These are phyloP conservation scores for Leptinotarsa tumamoca DNA, from an alignment of 2,888 invertebrate species.

Conservation along the genomic window DNA sequence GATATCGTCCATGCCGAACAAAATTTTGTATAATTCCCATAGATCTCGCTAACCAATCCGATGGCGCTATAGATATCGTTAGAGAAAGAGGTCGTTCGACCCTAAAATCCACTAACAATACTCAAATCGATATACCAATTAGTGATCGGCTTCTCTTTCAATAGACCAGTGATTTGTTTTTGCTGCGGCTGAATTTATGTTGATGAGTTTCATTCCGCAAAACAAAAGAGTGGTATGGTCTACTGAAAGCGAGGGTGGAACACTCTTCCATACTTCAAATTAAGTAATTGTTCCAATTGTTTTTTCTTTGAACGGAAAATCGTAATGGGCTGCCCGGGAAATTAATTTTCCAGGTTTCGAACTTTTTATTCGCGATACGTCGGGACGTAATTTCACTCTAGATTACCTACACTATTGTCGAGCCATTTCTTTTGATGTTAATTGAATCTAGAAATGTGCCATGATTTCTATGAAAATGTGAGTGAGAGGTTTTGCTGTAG, in stretches of 20 bases:
- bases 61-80: slow-evolving; percentile 7
- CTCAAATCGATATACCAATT: slow-evolving; percentile 39
- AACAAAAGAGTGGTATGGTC: slow-evolving; percentile 31
- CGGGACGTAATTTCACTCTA: background rate
- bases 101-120: slow-evolving; percentile 19
- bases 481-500: no score
- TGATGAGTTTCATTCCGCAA: slow-evolving; percentile 32
- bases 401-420: background rate
- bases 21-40: background rate
- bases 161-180: slow-evolving; percentile 31
- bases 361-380: slow-evolving; percentile 14
- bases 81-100: background rate
- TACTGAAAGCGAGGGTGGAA: slow-evolving; percentile 28
- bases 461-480: no score
- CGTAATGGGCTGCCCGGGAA: background rate
- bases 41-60: slow-evolving; percentile 3
- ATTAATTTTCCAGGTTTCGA: slow-evolving; percentile 29
- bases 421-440: background rate
- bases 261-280: slow-evolving; percentile 29
- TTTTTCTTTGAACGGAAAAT: slow-evolving; percentile 17
- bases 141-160: slow-evolving; percentile 39
- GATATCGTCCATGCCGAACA: background rate
- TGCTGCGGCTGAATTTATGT: slow-evolving; percentile 30
- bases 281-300: slow-evolving; percentile 32
- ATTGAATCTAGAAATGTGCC: background rate